Base-by-base conservation (phyloP, 2,888 invertebrate genomes). In the Camptogramma bilineatum region DNA sequence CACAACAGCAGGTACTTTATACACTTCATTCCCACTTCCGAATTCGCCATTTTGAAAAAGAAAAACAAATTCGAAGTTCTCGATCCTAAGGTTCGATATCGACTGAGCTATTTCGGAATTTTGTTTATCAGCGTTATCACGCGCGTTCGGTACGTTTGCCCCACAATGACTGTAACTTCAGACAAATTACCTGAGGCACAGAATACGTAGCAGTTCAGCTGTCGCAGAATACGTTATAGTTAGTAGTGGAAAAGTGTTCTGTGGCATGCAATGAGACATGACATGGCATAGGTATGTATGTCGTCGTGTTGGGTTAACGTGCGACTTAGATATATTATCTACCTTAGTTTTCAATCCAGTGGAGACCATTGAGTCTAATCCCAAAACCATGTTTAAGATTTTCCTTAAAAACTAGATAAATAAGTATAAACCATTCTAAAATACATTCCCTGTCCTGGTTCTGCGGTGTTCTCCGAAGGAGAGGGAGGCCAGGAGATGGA, bases 1-100 rank as follows among this genome's bases (percentile, higher is more conserved):
- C 95, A 93, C 77, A 97, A 94, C 71, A 97, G 91, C 90, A 96
- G 94, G 79, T 96, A 97, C 85, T 97, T 97, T 64, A 96, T 95
- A 80, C 95, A 94, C 82, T 92, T 94, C 96, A 96, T 96, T 74
- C 96, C 96, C 24, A 95, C 91, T 83, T 95, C 94, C 64, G 94
- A 79, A 73, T 79, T 74, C 75, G 86, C 76, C 93, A 92, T 93
- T 79, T 80, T 88, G 59, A 73, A 71, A 69, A 66, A 73, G 57
- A 28, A 18, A 28, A 54, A 13, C 28, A 48, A 62, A 46, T 24
- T 51, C 19, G 28, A 53, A 48, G 18, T 28, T 47, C 21, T 47
- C 42, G 0, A 42, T 28, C 16, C 34, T 21, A 52, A 8, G 48
- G 52, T 50, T 50, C 28, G 47, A 18, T 65, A 51, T 53, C 39